Conservation (phyloP, 2,888 invertebrate genomes). For the Cancer borealis region DNA sequence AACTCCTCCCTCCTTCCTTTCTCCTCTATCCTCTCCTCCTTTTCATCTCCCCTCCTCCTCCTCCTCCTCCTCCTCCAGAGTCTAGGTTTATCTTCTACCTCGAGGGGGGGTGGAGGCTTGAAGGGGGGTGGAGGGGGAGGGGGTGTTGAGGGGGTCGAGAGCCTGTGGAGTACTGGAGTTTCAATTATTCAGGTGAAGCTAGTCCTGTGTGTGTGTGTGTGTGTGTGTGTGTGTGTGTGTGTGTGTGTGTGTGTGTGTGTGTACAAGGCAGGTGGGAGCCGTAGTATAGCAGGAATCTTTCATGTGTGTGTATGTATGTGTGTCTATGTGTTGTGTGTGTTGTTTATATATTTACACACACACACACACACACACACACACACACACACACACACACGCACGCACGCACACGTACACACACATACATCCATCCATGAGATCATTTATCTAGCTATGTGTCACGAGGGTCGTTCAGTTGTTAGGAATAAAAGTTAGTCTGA, state of each 20-base stretch:
- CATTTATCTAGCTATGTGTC: no score
- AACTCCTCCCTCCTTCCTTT: neutral
- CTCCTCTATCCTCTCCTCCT: neutral
- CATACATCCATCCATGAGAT: no score
- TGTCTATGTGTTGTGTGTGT: neutral
- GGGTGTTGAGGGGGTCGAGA: neutral
- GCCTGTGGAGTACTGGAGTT: neutral
- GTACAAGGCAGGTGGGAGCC: neutral
- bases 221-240: slow-evolving; percentile 16
- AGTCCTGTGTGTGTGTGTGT: neutral
- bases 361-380: no score
- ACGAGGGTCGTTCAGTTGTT: no score
- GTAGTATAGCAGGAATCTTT: no score
- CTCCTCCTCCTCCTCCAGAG: neutral
- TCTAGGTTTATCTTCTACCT: neutral
- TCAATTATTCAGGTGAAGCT: neutral
- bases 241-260: neutral
- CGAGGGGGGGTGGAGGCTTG: neutral
- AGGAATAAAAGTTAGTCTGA: no score
- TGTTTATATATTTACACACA: neutral
- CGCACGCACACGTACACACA: no score
- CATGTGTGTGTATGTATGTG: neutral
- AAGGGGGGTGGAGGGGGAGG: neutral
- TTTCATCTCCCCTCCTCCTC: neutral
- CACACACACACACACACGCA: no score